These are phyloP conservation scores for Rhimphoctona megacephalus DNA, from an alignment of 2,888 invertebrate species.

Conservation along the genomic window DNA sequence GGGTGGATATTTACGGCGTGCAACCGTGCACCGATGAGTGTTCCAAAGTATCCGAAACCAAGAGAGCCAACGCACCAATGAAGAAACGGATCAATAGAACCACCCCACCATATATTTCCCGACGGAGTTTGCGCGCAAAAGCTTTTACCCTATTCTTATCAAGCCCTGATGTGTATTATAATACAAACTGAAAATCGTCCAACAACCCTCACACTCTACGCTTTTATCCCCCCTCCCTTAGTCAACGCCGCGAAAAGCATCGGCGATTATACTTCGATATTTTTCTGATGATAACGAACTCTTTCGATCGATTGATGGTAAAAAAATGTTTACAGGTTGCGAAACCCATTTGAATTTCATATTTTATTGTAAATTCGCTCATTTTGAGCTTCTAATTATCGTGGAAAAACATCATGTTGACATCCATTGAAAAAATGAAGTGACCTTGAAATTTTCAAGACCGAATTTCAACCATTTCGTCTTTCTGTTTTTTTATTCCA, in stretches of 20 bases:
- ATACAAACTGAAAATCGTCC: slow-evolving; percentile 49
- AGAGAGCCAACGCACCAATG: slow-evolving; percentile 65
- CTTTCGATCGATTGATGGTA: not conserved
- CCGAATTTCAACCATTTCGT: not conserved
- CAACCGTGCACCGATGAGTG: slow-evolving; percentile 75
- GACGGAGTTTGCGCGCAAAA: slow-evolving; percentile 78
- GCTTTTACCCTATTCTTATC: slow-evolving; percentile 54
- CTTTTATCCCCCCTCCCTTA: slow-evolving; percentile 8
- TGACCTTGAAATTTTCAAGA: not conserved
- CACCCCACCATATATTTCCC: slow-evolving; percentile 63
- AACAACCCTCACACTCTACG: slow-evolving; percentile 25
- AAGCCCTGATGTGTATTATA: slow-evolving; percentile 28
- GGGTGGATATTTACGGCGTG: slow-evolving; percentile 78
- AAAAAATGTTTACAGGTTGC: not conserved
- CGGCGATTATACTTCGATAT: slow-evolving; percentile 21
- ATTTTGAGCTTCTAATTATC: not conserved
- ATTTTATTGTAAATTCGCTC: not conserved
- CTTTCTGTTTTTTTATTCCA: not conserved
- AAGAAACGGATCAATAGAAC: slow-evolving; percentile 80
- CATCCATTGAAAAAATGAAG: not conserved
- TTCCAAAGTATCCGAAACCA: slow-evolving; percentile 42
- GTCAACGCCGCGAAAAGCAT: slow-evolving; percentile 3
- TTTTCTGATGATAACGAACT: slow-evolving; percentile 8
- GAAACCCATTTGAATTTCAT: not conserved
- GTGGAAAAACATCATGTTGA: not conserved